Conservation (phyloP, 2,797 vertebrate species). For the Karalla daura region DNA sequence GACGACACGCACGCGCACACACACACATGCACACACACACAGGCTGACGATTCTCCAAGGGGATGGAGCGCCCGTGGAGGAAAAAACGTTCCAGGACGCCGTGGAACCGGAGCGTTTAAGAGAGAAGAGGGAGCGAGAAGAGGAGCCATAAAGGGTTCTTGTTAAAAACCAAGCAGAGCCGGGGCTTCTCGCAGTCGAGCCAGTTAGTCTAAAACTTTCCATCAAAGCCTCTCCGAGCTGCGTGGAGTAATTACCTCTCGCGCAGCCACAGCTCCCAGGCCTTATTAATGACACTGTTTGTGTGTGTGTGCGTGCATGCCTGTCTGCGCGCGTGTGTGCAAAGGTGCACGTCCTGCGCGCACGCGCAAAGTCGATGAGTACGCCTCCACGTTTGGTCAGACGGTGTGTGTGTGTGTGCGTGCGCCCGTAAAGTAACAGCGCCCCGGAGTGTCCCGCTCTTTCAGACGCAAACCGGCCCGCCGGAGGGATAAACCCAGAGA, state of each 20-base stretch:
- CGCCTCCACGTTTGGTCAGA: constrained; percentile 39
- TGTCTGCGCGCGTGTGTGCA: constrained; percentile 14
- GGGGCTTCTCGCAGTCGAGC: constrained; percentile 64
- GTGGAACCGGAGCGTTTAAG: constrained; percentile 48
- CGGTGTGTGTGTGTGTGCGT: constrained; percentile 35
- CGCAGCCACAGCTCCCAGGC: constrained; percentile 73
- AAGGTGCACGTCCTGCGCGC: constrained; percentile 29
- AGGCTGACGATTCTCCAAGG: too few relatives aligned
- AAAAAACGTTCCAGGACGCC: constrained; percentile 45
- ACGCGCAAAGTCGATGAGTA: constrained; percentile 24
- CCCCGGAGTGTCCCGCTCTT: constrained; percentile 50
- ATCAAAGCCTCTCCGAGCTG: constrained; percentile 73
- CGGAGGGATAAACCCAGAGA: constrained; percentile 65
- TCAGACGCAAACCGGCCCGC: constrained; percentile 67
- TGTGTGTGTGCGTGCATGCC: constrained; percentile 31
- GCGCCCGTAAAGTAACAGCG: constrained; percentile 55
- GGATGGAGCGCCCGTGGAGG: too few relatives aligned
- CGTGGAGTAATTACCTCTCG: constrained; percentile 76
- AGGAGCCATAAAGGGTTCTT: constrained; percentile 65
- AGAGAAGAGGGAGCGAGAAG: constrained; percentile 60
- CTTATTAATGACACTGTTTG: constrained; percentile 72
- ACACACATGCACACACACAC: too few relatives aligned
- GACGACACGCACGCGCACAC: too few relatives aligned
- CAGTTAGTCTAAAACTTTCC: constrained; percentile 79
- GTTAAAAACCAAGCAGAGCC: constrained; percentile 65